Evolutionary conservation across 2,113 vertebrate genomes (phyloP).

Genomic region (Apteryx mantelli): DNA sequence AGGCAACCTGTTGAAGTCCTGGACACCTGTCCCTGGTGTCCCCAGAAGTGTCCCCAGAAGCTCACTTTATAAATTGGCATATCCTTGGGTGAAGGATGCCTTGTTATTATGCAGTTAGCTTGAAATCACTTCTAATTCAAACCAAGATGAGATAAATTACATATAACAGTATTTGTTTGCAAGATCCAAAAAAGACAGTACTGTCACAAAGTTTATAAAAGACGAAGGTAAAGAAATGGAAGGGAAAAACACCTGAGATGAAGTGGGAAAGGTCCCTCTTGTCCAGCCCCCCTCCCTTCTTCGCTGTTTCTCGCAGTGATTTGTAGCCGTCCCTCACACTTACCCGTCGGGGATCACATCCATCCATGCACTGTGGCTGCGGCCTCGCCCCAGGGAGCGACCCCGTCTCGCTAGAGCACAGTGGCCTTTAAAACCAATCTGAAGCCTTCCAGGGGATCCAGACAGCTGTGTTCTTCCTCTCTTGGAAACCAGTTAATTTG

Average conservation of each 20-base stretch:
- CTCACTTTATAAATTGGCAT: not conserved
- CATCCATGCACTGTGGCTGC: not conserved
- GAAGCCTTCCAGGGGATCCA: not conserved
- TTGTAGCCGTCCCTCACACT: not conserved
- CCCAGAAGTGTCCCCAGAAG: not conserved
- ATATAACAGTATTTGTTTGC: not conserved
- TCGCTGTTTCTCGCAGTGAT: not conserved
- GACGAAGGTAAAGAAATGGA: not conserved
- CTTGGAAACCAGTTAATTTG: not conserved
- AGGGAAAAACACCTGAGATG: not conserved
- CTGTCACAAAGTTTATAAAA: not conserved
- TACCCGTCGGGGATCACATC: not conserved
- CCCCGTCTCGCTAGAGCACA: not conserved
- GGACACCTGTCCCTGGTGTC: not conserved
- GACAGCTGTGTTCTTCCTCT: not conserved
- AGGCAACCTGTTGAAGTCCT: not conserved
- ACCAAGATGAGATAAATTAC: not conserved
- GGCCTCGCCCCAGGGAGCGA: not conserved
- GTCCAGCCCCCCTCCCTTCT: not conserved
- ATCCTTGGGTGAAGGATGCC: not conserved
- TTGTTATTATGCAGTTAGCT: not conserved
- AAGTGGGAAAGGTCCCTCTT: not conserved
- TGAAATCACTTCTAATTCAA: not conserved
- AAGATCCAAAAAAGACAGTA: not conserved
- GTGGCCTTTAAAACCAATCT: not conserved